Evolutionary conservation across 1,140 invertebrate species (phyloP).

Genomic region (Drosophila melanogaster): Release_6_plus_ISO1_MT NC_004354.4:14125001-14125500

Average conservation of each 20-base stretch:
- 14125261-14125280: background rate
- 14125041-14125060: no score
- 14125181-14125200: background rate
- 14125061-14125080: no score
- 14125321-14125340: background rate
- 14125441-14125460: slow-evolving; percentile 66
- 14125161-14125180: no score
- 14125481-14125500: slow-evolving; percentile 67
- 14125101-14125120: no score
- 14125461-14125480: slow-evolving; percentile 27
- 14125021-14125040: no score
- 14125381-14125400: slow-evolving; percentile 24
- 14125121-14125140: no score
- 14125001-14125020: no score
- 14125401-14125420: background rate
- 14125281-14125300: slow-evolving; percentile 13
- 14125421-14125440: slow-evolving; percentile 7
- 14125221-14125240: background rate
- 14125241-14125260: slow-evolving; percentile 4
- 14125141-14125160: no score
- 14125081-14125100: no score
- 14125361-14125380: slow-evolving; percentile 67
- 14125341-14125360: slow-evolving; percentile 8
- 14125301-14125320: slow-evolving; percentile 13
- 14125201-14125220: no score